A percentile compares a stretch with the other conserved stretches of the same genome.
These are phyloP conservation scores for Neosilurus mollespiculum DNA, from an alignment of 2,797 vertebrate genomes.

Conservation along the genomic window DNA sequence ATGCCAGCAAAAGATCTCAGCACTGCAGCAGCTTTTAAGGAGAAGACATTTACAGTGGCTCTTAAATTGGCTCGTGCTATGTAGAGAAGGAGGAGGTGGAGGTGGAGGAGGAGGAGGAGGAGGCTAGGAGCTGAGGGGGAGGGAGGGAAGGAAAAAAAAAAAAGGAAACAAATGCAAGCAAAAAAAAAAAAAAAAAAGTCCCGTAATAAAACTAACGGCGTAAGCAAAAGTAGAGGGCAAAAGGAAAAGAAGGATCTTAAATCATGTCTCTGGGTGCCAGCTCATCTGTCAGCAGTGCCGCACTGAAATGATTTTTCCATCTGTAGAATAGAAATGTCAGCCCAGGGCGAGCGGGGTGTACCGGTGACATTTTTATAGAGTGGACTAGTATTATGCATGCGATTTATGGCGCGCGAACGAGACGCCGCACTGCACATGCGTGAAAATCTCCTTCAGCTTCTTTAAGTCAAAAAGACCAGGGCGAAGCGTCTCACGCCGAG, in stretches of 20 bases:
- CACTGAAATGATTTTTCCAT: conserved; percentile 59
- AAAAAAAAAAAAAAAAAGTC: conserved; percentile 38
- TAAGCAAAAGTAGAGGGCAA: conserved; percentile 59
- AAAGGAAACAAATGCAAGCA: conserved; percentile 55
- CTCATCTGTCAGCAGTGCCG: conserved; percentile 57
- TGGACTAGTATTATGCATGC: conserved; percentile 54
- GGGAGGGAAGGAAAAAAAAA: not conserved
- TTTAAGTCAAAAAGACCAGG: not conserved
- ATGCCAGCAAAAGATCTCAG: conserved; percentile 51
- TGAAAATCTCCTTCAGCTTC: conserved; percentile 23
- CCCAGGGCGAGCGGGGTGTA: conserved; percentile 53
- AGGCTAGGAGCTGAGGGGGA: not conserved
- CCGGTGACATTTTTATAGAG: conserved; percentile 60
- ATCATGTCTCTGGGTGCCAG: conserved; percentile 56
- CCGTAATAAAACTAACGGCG: conserved; percentile 57
- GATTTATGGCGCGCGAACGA: conserved; percentile 46
- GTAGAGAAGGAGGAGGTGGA: conserved; percentile 30
- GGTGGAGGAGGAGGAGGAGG: conserved; percentile 4
- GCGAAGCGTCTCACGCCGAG: not conserved
- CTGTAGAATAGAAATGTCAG: conserved; percentile 61
- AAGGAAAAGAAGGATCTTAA: conserved; percentile 57
- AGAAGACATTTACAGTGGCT: conserved; percentile 54
- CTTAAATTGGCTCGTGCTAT: conserved; percentile 53
- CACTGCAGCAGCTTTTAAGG: conserved; percentile 56
- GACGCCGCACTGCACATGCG: conserved; percentile 26